These are phyloP conservation scores for Drosophila ficusphila DNA, from an alignment of 1,140 invertebrate genomes.

Conservation along the genomic window DNA sequence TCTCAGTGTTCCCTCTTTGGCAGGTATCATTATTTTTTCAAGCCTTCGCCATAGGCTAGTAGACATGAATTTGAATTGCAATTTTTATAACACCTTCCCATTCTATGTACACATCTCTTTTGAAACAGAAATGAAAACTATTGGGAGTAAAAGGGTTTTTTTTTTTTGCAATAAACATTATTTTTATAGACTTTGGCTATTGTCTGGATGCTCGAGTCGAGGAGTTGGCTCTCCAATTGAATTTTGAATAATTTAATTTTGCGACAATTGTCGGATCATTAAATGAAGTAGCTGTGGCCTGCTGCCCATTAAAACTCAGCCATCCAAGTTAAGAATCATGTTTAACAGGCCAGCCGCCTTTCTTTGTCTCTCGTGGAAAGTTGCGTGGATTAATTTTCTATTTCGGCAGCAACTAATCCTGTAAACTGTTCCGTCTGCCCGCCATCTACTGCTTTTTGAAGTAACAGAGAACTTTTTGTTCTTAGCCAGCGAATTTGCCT, in stretches of 20 bases:
- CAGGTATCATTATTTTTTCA: slow-evolving; percentile 17
- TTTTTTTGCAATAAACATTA: slow-evolving; percentile 65
- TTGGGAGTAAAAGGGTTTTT: slow-evolving; percentile 55
- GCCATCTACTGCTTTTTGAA: slow-evolving; percentile 27
- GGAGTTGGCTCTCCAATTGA: slow-evolving; percentile 36
- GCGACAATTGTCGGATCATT: slow-evolving; percentile 62
- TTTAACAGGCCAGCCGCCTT: slow-evolving; percentile 21
- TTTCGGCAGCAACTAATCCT: slow-evolving; percentile 68
- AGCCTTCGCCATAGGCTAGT: slow-evolving; percentile 47
- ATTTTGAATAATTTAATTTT: slow-evolving; percentile 71
- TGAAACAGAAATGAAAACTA: slow-evolving; percentile 11
- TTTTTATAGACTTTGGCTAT: slow-evolving; percentile 25
- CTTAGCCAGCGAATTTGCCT: slow-evolving; percentile 46
- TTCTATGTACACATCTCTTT: neutral
- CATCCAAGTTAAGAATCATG: slow-evolving; percentile 28
- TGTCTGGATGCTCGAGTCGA: slow-evolving; percentile 42
- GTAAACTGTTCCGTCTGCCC: slow-evolving; percentile 51
- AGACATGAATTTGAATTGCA: slow-evolving; percentile 74
- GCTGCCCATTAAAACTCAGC: slow-evolving; percentile 19
- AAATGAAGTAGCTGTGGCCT: slow-evolving; percentile 56
- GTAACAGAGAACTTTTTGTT: slow-evolving; percentile 44
- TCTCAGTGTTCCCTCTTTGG: neutral
- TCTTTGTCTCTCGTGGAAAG: slow-evolving; percentile 37
- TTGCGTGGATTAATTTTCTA: slow-evolving; percentile 69
- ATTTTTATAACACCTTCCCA: slow-evolving; percentile 36